These are phyloP conservation scores for Daktulosphaira vitifoliae DNA, from an alignment of 1,140 invertebrate species.

Conservation along the genomic window DNA sequence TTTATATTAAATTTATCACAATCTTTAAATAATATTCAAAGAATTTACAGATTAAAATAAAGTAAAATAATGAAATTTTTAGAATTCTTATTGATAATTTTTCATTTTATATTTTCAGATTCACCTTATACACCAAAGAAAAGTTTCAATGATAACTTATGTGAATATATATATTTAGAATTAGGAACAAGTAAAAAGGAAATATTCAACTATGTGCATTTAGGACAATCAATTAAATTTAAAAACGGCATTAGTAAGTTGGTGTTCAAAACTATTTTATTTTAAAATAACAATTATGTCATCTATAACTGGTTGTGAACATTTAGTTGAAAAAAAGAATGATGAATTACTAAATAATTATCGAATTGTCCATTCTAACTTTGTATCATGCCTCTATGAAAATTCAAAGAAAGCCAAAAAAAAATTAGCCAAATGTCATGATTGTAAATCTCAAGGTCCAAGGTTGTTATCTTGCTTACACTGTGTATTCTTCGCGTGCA, in stretches of 20 bases:
- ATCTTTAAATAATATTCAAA: too few relatives aligned
- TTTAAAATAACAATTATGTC: constrained; percentile 14
- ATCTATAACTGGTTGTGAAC: constrained; percentile 22
- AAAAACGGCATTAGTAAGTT: constrained; percentile 22
- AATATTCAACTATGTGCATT: constrained; percentile 6
- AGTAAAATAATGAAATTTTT: too few relatives aligned
- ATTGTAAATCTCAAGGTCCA: constrained; percentile 1
- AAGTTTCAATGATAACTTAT: background rate
- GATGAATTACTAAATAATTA: constrained; percentile 19
- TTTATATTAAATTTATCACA: too few relatives aligned
- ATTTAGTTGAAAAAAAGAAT: constrained; percentile 11
- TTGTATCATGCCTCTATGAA: constrained; percentile 15
- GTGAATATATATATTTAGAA: constrained; percentile 12
- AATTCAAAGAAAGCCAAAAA: constrained; percentile 12
- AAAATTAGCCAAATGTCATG: constrained; percentile 2
- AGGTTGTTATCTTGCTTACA: constrained; percentile 15
- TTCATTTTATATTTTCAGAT: too few relatives aligned
- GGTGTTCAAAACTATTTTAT: background rate
- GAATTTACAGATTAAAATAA: too few relatives aligned
- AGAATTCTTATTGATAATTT: too few relatives aligned
- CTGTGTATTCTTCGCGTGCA: constrained; percentile 30
- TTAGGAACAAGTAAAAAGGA: constrained; percentile 3
- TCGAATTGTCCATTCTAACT: constrained; percentile 14
- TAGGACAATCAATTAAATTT: constrained; percentile 15
- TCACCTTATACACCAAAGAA: too few relatives aligned